A percentile compares a stretch with the other conserved stretches of the same genome.
Evolutionary conservation across 2,888 invertebrate species (phyloP).

Genomic region (Drosophila yooni): DNA sequence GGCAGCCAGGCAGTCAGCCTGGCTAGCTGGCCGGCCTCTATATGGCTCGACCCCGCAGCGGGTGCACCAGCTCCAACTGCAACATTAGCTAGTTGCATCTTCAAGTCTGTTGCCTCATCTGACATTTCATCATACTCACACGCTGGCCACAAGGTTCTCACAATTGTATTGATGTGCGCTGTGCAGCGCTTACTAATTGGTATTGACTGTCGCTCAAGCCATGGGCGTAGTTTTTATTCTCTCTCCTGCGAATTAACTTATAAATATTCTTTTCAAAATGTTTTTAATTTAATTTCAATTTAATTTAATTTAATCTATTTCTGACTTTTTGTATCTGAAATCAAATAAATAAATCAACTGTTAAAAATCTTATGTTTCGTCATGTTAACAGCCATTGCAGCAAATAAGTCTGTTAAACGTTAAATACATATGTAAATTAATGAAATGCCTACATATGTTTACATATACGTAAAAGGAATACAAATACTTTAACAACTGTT

Average conservation of each 20-base stretch:
- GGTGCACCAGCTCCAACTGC: constrained; percentile 46
- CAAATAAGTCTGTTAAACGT: not conserved
- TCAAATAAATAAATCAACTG: not conserved
- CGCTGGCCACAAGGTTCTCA: constrained; percentile 74
- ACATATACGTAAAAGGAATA: not conserved
- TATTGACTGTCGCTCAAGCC: constrained; percentile 49
- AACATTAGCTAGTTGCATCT: constrained; percentile 15
- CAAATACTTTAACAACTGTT: not conserved
- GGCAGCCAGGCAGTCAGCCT: constrained; percentile 1
- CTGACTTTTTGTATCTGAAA: not conserved
- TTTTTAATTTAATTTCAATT: not conserved
- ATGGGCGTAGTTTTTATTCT: constrained; percentile 12
- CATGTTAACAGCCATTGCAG: not conserved
- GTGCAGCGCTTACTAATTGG: constrained; percentile 80
- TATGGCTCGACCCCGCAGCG: constrained; percentile 71
- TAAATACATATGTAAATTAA: not conserved
- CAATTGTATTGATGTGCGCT: constrained; percentile 71
- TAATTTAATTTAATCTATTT: not conserved
- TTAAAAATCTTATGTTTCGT: not conserved
- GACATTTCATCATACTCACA: constrained; percentile 81
- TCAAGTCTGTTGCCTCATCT: constrained; percentile 42
- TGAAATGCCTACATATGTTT: not conserved
- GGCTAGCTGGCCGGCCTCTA: constrained; percentile 38
- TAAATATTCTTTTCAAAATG: not conserved
- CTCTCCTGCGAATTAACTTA: not conserved